phyloP scores from a whole-genome alignment of 1,140 invertebrate genomes.

The Trachelipus rathkii region DNA sequence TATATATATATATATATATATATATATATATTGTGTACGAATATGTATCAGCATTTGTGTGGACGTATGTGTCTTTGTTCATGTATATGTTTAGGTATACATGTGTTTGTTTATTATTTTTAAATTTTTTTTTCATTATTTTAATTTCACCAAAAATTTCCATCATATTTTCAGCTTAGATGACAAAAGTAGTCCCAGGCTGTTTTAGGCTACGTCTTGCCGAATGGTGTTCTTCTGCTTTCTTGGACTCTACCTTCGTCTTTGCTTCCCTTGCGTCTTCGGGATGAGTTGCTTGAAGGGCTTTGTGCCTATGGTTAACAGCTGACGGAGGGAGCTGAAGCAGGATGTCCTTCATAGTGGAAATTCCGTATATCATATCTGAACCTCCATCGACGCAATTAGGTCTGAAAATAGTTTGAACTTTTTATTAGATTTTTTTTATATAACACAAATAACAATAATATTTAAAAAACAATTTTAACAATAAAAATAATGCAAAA shows the following conservation, averaged over 20 bases:
- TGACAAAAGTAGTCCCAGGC: background rate
- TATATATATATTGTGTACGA: too few relatives aligned
- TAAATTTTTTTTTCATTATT: too few relatives aligned
- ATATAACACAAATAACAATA: background rate
- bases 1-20: too few relatives aligned
- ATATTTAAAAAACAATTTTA: background rate
- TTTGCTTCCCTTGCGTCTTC: background rate
- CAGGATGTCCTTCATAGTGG: background rate
- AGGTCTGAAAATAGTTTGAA: background rate
- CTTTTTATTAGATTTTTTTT: background rate
- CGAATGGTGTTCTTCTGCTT: background rate
- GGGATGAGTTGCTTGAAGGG: background rate
- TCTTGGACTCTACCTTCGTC: background rate
- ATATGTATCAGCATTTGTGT: too few relatives aligned
- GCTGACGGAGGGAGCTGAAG: background rate
- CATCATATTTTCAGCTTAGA: too few relatives aligned
- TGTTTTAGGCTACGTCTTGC: background rate
- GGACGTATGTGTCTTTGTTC: too few relatives aligned
- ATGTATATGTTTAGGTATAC: too few relatives aligned
- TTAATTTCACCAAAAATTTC: too few relatives aligned
- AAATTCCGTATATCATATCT: background rate
- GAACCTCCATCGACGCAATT: background rate
- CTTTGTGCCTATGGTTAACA: background rate
- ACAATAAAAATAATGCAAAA: background rate
- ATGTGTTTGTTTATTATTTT: too few relatives aligned